phyloP scores from a whole-genome alignment of 2,113 vertebrate species.

The Phrynosoma platyrhinos region DNA sequence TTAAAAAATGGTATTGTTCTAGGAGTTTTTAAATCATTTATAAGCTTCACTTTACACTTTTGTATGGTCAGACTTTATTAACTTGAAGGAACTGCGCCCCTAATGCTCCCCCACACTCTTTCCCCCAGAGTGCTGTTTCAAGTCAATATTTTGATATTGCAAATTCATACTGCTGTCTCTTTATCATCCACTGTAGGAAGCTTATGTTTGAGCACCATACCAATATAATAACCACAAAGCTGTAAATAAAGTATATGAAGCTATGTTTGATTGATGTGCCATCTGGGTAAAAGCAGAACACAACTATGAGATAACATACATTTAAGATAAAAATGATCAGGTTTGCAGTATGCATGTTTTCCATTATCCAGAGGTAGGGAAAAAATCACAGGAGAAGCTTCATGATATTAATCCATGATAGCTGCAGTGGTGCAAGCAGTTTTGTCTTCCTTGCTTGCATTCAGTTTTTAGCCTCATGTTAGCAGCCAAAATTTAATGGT shows the following conservation, averaged over 20 bases:
- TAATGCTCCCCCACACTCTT: background rate
- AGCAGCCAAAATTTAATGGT: background rate
- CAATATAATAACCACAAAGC: slow-evolving; percentile 1
- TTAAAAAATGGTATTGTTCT: background rate
- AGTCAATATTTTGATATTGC: slow-evolving; percentile 19
- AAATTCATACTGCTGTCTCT: slow-evolving; percentile 9
- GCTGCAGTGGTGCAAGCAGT: background rate
- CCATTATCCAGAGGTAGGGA: slow-evolving; percentile 23
- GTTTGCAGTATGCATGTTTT: slow-evolving; percentile 28
- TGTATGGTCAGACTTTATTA: slow-evolving; percentile 25
- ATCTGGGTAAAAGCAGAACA: slow-evolving; percentile 14
- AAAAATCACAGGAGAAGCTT: slow-evolving; percentile 31
- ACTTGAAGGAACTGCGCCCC: slow-evolving; percentile 1
- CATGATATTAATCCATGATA: slow-evolving; percentile 41
- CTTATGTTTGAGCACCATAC: slow-evolving; percentile 25
- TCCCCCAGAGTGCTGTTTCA: slow-evolving; percentile 11
- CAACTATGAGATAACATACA: slow-evolving; percentile 16
- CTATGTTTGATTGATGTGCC: slow-evolving; percentile 14
- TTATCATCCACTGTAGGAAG: slow-evolving; percentile 6
- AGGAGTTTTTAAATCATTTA: slow-evolving; percentile 3
- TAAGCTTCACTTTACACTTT: slow-evolving; percentile 16
- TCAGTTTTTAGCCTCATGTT: slow-evolving; percentile 3
- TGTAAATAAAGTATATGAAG: slow-evolving; percentile 44
- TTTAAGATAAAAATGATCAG: slow-evolving; percentile 27
- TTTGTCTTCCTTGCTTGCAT: slow-evolving; percentile 24